Evolutionary conservation across 2,888 invertebrate species (phyloP), one percentile per base, ranked within the genome.

Genomic region (Nomada fabriciana): DNA sequence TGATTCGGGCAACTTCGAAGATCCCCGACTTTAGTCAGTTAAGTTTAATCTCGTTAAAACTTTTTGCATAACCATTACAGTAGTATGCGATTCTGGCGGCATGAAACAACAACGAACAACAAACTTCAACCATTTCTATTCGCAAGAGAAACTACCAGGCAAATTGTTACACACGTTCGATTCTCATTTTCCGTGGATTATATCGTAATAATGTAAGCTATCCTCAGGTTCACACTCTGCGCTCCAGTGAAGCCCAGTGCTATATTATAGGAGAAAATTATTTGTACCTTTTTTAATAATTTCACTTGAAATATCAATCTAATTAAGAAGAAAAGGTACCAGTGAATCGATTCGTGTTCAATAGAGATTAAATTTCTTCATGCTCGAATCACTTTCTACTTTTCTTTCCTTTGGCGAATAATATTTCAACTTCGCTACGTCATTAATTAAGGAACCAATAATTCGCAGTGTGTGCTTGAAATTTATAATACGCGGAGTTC

Each of bases 1-100:
- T 7, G 20, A 50, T 53, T 42, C 47, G n/a, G 5, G 57, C 3
- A 36, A 20, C 59, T 81, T 61, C 20, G 63, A 42, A 52, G 53
- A 72, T 29, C 52, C 73, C 55, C 53, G 55, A 50, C 36, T 42
- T 63, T 7, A 47, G 29, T 70, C 74, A 13, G 69, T 60, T 65
- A 65, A 80, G 72, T 74, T 83, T 55, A 60, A 67, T 74, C 71
- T 83, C 75, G 75, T 83, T 83, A 83, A 82, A 83, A 83, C 63
- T 78, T 82, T 63, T 60, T 71, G 76, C 43, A 59, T 63, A 42
- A 36, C 61, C 36, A 55, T 65, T 72, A 18, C 2, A 42, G 59
- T 43, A 43, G 61, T 29, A 18, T 36, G 47, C 52, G 76, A 83
- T 77, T 42, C 82, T 25, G 52, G 42, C 52, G 63, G 77, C 3